Base-by-base conservation (phyloP, 2,888 invertebrate genomes). In the Steinernema hermaphroditum region DNA sequence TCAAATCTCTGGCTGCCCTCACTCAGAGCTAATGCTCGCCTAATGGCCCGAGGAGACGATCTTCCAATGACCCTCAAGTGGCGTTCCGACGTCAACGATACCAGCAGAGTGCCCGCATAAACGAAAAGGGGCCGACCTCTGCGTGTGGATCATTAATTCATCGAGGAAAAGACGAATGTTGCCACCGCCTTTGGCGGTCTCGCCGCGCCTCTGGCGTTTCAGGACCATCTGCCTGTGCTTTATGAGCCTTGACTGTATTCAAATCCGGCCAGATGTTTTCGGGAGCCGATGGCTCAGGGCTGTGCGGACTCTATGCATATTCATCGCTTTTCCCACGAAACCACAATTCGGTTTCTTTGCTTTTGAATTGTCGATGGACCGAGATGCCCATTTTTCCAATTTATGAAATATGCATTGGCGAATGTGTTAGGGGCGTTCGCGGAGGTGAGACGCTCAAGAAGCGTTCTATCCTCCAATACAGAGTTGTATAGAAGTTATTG, bases 101-200 rank as follows among this genome's bases (percentile, higher is more conserved):
- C 54, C 54, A 24, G 54, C 9, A 54, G 22, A 22, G 27, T 54
- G 14, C 54, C 16, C 43, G 43, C 54, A n/a, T n/a, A n/a, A n/a
- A n/a, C n/a, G n/a, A n/a, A n/a, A n/a, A n/a, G n/a, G n/a, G n/a
- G n/a, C n/a, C n/a, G 32, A n/a, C 62, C 62, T 50, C 50, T 62
- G 62, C 62, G 62, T 62, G 62, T 16, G 62, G 32, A 62, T 62
- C 62, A 62, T 62, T 62, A 62, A 62, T 62, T 62, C 62, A 62
- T 62, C 32, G 62, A 14, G 62, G 62, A 62, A 50, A 32, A 32
- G 62, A 32, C 62, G 50, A 62, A 54, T 54, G 54, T 54, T 54
- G 54, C 22, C 22, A 54, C 22, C 54, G 54, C 54, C 2, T 46
- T 27, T 22, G n/a, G n/a, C n/a, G n/a, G n/a, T n/a, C n/a, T n/a